Evolutionary conservation across 2,888 invertebrate species (phyloP).

Genomic region (Drosophila kanekoi): DNA sequence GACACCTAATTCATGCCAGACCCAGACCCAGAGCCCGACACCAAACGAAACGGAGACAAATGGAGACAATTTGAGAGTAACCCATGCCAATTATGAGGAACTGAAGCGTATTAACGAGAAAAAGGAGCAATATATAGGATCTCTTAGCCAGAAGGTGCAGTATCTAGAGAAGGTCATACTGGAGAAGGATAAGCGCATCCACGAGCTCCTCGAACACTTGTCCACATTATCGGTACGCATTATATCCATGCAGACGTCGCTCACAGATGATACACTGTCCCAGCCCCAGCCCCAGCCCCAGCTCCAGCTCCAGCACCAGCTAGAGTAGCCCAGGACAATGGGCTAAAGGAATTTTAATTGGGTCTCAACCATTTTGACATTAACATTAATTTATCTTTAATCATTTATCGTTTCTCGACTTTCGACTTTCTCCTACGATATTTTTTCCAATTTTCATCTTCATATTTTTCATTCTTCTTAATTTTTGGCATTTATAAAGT

Average conservation of each 20-base stretch:
- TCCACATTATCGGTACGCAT: conserved; percentile 69
- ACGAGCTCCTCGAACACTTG: conserved; percentile 74
- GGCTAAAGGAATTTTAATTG: neutral
- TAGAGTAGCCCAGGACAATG: neutral
- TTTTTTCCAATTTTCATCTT: neutral
- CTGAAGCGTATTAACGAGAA: conserved; percentile 47
- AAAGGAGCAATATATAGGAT: conserved; percentile 54
- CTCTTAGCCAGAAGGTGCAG: conserved; percentile 61
- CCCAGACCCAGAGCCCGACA: neutral
- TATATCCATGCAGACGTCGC: conserved; percentile 52
- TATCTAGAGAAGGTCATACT: conserved; percentile 75
- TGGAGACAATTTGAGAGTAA: neutral
- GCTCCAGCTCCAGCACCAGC: neutral
- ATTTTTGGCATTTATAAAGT: conserved; percentile 4
- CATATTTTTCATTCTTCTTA: neutral
- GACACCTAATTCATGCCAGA: neutral
- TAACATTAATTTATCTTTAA: neutral
- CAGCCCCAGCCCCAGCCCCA: neutral
- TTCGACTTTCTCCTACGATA: neutral
- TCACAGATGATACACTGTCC: neutral
- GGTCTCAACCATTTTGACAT: neutral
- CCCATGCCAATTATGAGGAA: conserved; percentile 1
- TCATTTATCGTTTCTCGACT: no score
- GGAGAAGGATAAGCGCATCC: conserved; percentile 78
- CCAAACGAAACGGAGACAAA: neutral